Base-by-base conservation (phyloP, 1,140 invertebrate genomes). In the Drosophila nikananu region DNA sequence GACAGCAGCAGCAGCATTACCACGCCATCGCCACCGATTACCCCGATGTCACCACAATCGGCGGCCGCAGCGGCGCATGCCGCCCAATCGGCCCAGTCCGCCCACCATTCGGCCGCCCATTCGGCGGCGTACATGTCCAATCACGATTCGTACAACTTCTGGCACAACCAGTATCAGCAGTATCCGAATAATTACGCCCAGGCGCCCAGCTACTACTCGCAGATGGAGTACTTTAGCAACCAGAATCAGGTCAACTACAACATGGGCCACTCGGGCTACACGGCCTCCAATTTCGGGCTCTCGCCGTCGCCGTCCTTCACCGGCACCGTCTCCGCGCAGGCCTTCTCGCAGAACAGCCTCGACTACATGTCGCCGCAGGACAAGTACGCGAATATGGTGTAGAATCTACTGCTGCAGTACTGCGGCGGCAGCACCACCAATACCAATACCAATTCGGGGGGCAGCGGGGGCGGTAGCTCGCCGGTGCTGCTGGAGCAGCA, bases 151-250 rank as follows among this genome's bases (percentile, higher is more conserved):
- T 93, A 93, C 60, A 93, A 93, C 48, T 93, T 93, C 75, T 93
- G 92, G 92, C 91, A 93, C 73, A 92, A 92, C n/a, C 92, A 93
- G 75, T 93, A 93, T 17, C 92, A 93, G 57, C 92, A 95, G 64
- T 95, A 95, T 39, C 95, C 95, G 39, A 94, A 94, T 21, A 95
- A 95, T 81, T 94, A 94, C 48, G 91, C 91, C 66, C 95, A 95
- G 80, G 95, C 93, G 55, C 93, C 93, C 51, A 91, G 93, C 61
- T 94, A 94, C 52, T 94, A 94, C 60, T 92, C 93, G 0, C 94
- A 95, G 93, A 95, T 95, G 95, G 95, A 95, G 61, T 95, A 95
- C 80, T 95, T 95, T 71, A 95, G 95, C 92, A 93, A 93, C 58
- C 92, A 93, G 72, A 93, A 92, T 27, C 92, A 93, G 77, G 91